A percentile compares a stretch with the other conserved stretches of the same genome.
Conservation (phyloP, 30 jellyfish, hydroid and myxozoan species). For the Aurelia sp. region DNA sequence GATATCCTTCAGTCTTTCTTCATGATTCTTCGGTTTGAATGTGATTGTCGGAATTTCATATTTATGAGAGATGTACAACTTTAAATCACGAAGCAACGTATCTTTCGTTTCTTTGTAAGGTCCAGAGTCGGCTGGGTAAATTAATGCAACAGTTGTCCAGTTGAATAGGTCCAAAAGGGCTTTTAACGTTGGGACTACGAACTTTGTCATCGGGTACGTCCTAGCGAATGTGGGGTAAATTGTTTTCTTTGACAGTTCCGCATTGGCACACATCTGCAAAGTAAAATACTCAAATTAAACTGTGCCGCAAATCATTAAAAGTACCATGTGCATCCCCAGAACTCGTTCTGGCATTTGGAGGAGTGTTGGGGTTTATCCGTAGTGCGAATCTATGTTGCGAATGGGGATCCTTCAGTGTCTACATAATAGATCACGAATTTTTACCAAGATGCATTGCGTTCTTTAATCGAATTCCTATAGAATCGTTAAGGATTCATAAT, state of each 20-base stretch:
- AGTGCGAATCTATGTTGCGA: too few species aligned
- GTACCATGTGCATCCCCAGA: too few species aligned
- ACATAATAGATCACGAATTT: too few species aligned
- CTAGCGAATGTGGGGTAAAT: constrained; percentile 73
- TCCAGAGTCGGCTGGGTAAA: constrained; percentile 53
- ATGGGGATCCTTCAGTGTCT: too few species aligned
- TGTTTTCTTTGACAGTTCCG: constrained; percentile 58
- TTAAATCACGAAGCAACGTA: constrained; percentile 28
- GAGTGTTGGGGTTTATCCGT: too few species aligned
- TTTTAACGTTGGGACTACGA: constrained; percentile 53
- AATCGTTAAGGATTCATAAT: too few species aligned
- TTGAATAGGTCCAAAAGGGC: constrained; percentile 42
- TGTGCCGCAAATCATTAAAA: too few species aligned
- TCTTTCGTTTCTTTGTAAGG: constrained; percentile 57
- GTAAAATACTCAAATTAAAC: not conserved
- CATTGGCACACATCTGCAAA: constrained; percentile 76
- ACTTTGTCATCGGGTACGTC: constrained; percentile 47
- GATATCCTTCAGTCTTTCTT: constrained; percentile 5
- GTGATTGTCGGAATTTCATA: constrained; percentile 18
- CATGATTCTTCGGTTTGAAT: not conserved
- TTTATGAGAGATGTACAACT: constrained; percentile 40
- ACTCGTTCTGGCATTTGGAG: too few species aligned
- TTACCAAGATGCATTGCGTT: too few species aligned
- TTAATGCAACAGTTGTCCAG: constrained; percentile 73
- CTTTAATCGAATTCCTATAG: too few species aligned